A percentile compares a stretch with the other conserved stretches of the same genome.
phyloP scores from a whole-genome alignment of 2,113 vertebrate species.

The Paralichthys olivaceus region DNA sequence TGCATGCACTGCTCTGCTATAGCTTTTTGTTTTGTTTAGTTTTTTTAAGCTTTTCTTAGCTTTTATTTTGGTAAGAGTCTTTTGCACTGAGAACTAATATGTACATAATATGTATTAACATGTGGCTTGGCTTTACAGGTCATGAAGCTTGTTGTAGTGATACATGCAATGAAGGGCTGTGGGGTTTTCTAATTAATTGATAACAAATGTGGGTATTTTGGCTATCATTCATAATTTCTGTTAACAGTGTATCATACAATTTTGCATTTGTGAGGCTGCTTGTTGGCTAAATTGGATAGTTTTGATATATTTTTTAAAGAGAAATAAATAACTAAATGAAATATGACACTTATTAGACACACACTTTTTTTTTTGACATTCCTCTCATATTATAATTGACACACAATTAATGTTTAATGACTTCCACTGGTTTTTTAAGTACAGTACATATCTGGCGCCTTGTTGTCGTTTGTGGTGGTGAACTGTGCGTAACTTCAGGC shows the following conservation, averaged over 20 bases:
- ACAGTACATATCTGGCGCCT: slow-evolving; percentile 12
- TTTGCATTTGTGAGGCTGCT: slow-evolving; percentile 22
- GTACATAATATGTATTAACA: slow-evolving; percentile 38
- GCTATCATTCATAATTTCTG: neutral
- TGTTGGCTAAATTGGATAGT: slow-evolving; percentile 16
- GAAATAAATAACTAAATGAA: slow-evolving; percentile 5
- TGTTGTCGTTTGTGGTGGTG: neutral
- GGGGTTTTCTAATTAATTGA: slow-evolving; percentile 25
- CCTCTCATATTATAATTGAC: neutral
- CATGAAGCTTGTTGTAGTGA: neutral
- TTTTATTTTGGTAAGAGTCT: slow-evolving; percentile 33
- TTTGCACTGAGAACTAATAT: slow-evolving; percentile 72
- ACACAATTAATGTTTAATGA: neutral
- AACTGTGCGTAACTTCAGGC: slow-evolving; percentile 21
- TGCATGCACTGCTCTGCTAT: neutral
- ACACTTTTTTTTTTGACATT: slow-evolving; percentile 24
- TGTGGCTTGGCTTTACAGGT: slow-evolving; percentile 13
- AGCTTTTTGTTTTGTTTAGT: slow-evolving; percentile 14
- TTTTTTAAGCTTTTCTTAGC: neutral
- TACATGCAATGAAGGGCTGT: neutral
- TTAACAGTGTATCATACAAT: neutral
- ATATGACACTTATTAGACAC: neutral
- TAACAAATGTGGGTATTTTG: slow-evolving; percentile 36
- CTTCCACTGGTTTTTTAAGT: neutral
- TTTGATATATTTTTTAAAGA: slow-evolving; percentile 32